These are phyloP conservation scores for Corydoras maculifer DNA, from an alignment of 2,113 vertebrate species.

Conservation along the genomic window DNA sequence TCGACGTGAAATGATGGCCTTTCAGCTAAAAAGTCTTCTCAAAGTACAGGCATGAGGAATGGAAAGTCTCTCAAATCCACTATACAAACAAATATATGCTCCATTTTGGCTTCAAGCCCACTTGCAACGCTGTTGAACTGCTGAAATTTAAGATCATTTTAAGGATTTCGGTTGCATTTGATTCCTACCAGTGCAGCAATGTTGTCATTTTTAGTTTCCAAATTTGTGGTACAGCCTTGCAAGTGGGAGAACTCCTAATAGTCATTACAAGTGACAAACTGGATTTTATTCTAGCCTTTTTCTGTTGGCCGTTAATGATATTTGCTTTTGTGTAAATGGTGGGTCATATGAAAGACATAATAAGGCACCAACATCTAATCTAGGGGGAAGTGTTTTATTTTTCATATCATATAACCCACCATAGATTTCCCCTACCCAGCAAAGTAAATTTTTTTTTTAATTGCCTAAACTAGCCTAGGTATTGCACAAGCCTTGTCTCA, in stretches of 20 bases:
- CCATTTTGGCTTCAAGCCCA: slow-evolving; percentile 35
- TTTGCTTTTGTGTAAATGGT: slow-evolving; percentile 42
- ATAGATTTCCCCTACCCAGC: no score
- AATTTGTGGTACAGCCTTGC: slow-evolving; percentile 53
- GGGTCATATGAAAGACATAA: neutral
- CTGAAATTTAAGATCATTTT: slow-evolving; percentile 51
- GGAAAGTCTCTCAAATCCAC: neutral
- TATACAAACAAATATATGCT: slow-evolving; percentile 1
- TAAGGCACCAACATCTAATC: no score
- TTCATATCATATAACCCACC: neutral
- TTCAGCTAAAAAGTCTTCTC: slow-evolving; percentile 94
- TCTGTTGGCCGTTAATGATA: slow-evolving; percentile 57
- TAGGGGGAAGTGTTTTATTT: no score
- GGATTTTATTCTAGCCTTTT: slow-evolving; percentile 55
- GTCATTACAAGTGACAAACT: slow-evolving; percentile 54
- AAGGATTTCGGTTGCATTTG: slow-evolving; percentile 10
- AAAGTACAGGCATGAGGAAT: slow-evolving; percentile 89
- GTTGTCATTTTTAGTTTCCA: slow-evolving; percentile 11
- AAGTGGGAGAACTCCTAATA: slow-evolving; percentile 42
- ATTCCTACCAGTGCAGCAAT: slow-evolving; percentile 24
- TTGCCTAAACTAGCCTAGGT: neutral
- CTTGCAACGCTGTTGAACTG: slow-evolving; percentile 56
- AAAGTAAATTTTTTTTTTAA: neutral
- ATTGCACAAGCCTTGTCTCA: neutral
- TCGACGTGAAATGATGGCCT: slow-evolving; percentile 86